phyloP scores from a whole-genome alignment of 2,797 vertebrate genomes.

The Ctenopoma kingsleyae region DNA sequence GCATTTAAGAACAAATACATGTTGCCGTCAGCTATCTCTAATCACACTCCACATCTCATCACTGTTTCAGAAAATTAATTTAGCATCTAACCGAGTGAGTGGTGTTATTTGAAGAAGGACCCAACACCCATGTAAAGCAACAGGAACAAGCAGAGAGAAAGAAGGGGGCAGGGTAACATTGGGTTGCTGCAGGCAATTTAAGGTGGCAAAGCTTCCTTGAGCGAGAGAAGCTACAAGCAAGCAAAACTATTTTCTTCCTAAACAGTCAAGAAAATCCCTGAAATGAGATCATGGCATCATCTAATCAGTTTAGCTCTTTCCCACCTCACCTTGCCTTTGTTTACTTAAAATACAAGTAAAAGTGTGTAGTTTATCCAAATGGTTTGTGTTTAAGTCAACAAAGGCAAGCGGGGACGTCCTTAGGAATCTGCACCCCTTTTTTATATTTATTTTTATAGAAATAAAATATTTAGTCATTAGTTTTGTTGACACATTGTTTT shows the following conservation, averaged over 20 bases:
- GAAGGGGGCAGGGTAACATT: constrained; percentile 22
- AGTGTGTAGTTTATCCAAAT: constrained; percentile 29
- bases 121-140: constrained; percentile 48
- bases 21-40: constrained; percentile 2
- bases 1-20: constrained; percentile 30
- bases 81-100: constrained; percentile 19
- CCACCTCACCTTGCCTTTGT: constrained; percentile 68
- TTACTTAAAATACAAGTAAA: constrained; percentile 69
- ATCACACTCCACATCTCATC: constrained; percentile 11
- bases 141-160: constrained; percentile 28
- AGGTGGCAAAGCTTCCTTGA: constrained; percentile 38
- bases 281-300: neutral
- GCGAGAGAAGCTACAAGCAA: constrained; percentile 34
- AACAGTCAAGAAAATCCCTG: constrained; percentile 5
- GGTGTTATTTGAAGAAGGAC: constrained; percentile 50
- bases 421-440: neutral
- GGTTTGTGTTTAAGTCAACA: constrained; percentile 65
- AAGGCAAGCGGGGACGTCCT: constrained; percentile 56
- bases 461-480: neutral
- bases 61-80: neutral
- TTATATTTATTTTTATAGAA: neutral
- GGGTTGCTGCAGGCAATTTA: constrained; percentile 48
- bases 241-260: constrained; percentile 11
- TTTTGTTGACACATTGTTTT: constrained; percentile 15
- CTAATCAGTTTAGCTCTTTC: neutral